Conservation (phyloP, 2,797 vertebrate species). For the Rhabdomys pumilio region DNA sequence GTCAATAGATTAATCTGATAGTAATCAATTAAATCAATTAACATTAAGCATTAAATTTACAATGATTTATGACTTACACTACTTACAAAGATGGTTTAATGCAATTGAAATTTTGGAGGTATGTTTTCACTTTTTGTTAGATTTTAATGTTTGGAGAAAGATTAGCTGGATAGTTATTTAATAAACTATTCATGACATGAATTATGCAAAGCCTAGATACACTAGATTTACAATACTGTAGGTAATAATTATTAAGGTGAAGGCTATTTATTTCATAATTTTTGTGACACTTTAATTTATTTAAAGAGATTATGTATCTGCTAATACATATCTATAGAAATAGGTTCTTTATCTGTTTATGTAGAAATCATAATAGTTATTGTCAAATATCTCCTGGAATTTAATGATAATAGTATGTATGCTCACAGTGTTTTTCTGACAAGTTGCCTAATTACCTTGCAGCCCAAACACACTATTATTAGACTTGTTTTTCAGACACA, state of each 20-base stretch:
- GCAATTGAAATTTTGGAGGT: not conserved
- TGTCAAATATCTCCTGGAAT: slow-evolving; percentile 39
- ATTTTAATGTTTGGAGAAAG: not conserved
- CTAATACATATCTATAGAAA: slow-evolving; percentile 35
- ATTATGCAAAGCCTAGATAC: not conserved
- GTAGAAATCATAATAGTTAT: slow-evolving; percentile 37
- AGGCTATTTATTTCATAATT: not conserved
- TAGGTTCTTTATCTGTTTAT: not conserved
- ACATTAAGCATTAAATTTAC: not conserved
- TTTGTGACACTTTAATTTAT: slow-evolving; percentile 30
- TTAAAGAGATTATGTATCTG: not conserved
- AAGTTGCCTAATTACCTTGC: not conserved
- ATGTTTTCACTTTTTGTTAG: not conserved
- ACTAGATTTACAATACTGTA: slow-evolving; percentile 22
- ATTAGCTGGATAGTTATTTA: not conserved
- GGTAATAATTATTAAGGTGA: not conserved
- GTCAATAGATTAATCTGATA: slow-evolving; percentile 4
- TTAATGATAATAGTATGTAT: slow-evolving; percentile 29
- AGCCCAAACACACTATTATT: slow-evolving; percentile 18
- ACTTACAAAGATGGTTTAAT: slow-evolving; percentile 21
- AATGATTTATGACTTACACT: not conserved
- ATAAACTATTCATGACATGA: not conserved
- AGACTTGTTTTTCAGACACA: slow-evolving; percentile 52
- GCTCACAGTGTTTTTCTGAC: slow-evolving; percentile 35
- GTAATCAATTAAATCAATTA: slow-evolving; percentile 1